Evolutionary conservation across 1,140 invertebrate genomes (phyloP), one percentile per base, ranked within the genome.

Genomic region (Mylabris phalerata): DNA sequence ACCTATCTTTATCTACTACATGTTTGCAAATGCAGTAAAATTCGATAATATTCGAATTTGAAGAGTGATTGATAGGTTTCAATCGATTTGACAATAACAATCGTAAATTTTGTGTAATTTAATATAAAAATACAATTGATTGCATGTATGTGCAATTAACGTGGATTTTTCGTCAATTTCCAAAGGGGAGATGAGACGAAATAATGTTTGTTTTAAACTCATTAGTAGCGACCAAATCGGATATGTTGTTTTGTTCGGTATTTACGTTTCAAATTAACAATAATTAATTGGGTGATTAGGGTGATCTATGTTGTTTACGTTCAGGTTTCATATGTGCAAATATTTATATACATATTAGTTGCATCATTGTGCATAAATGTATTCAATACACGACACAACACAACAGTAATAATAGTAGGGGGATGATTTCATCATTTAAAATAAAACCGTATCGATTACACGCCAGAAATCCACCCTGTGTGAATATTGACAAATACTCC

Each of bases 251-350:
- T 19, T 68, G 71, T 63, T 64, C 59, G 63, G 63, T 70, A 69
- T 69, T 70, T 70, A 61, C 69, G 58, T 66, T 68, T 67, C 67
- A 66, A 72, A 72, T 71, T 71, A 72, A 70, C 69, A 68, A 72
- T 71, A 70, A 72, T 71, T 71, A 72, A 72, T 72, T 68, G 71
- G 64, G 59, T 63, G 68, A 72, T 72, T 71, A 71, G 64, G 62
- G 68, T 72, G 71, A 71, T 70, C 61, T 66, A 70, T 72, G 64
- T 54, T 59, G 7, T 59, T 64, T 57, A 55, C 50, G 42, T 57
- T 32, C n/a, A 46, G 45, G 57, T 62, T 60, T 59, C 50, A 47
- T 57, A 43, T 52, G 48, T 50, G 52, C 41, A 65, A 55, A 62
- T 55, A 56, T 62, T 66, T 69, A 67, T 66, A 19, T 19, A 19